phyloP scores from a whole-genome alignment of 2,113 vertebrate genomes.

The Fukomys damarensis region DNA sequence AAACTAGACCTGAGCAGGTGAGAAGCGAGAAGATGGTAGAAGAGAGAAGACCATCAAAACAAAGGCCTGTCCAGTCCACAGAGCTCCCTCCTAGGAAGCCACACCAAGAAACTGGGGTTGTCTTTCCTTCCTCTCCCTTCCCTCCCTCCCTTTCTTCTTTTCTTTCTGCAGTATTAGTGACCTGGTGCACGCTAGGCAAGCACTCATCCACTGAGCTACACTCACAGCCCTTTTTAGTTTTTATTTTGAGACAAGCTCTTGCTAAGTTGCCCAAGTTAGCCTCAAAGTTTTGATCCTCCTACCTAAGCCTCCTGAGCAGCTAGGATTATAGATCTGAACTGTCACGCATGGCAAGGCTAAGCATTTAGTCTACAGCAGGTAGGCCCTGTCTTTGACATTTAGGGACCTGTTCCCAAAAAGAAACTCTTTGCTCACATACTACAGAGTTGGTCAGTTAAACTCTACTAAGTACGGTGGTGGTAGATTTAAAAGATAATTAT shows the following conservation, averaged over 20 bases:
- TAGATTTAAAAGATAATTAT: neutral
- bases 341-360: neutral
- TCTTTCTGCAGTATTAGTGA: neutral
- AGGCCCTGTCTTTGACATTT: neutral
- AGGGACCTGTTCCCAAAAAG: neutral
- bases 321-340: neutral
- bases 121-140: neutral
- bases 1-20: neutral
- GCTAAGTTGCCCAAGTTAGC: neutral
- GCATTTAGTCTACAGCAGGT: neutral
- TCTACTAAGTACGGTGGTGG: neutral
- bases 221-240: neutral
- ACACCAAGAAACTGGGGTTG: neutral
- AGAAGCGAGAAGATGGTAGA: neutral
- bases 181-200: neutral
- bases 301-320: neutral
- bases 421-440: neutral
- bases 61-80: neutral
- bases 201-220: neutral
- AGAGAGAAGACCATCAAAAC: too few relatives aligned
- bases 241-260: neutral
- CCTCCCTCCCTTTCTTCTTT: neutral
- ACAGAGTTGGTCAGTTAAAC: neutral
- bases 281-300: neutral
- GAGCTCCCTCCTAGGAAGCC: neutral